These are phyloP conservation scores for Sinodicranocentrus sp. DNA, from an alignment of 2,888 invertebrate species.

Conservation along the genomic window DNA sequence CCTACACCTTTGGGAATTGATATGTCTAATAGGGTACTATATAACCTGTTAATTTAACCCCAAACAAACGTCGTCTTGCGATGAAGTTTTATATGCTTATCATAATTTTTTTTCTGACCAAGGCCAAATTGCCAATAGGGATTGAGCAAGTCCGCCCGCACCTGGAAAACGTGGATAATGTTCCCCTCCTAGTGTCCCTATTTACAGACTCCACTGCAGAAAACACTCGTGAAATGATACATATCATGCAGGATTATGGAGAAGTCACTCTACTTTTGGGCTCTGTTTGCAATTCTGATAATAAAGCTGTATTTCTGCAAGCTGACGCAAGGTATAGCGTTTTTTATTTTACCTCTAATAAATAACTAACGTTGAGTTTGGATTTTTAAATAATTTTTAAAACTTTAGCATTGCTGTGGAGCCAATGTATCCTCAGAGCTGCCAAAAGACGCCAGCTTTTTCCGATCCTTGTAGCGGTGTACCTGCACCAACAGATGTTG, in stretches of 20 bases:
- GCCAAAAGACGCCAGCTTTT: slow-evolving; percentile 82
- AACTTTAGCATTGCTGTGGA: slow-evolving; percentile 94
- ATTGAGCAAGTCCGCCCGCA: slow-evolving; percentile 97
- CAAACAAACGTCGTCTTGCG: too few species aligned
- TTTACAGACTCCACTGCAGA: slow-evolving; percentile 98
- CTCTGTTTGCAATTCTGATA: slow-evolving; percentile 93
- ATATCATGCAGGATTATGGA: slow-evolving; percentile 97
- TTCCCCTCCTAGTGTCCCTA: slow-evolving; percentile 96
- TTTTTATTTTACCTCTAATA: too few species aligned
- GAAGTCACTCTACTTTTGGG: slow-evolving; percentile 97
- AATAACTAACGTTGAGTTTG: too few species aligned
- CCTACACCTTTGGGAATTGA: slow-evolving; percentile 95
- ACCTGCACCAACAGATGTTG: slow-evolving; percentile 87
- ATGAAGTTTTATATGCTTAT: too few species aligned
- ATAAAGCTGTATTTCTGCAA: slow-evolving; percentile 95
- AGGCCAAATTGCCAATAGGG: slow-evolving; percentile 96
- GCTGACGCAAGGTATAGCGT: slow-evolving; percentile 88
- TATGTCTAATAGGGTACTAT: slow-evolving; percentile 92
- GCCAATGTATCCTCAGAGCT: slow-evolving; percentile 92
- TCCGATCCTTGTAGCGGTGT: slow-evolving; percentile 78
- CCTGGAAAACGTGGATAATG: slow-evolving; percentile 97
- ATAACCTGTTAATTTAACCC: too few species aligned
- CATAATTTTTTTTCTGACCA: slow-evolving; percentile 75
- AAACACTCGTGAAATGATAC: slow-evolving; percentile 93
- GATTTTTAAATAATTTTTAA: slow-evolving; percentile 10